These are phyloP conservation scores for Pararge aegeria DNA, from an alignment of 1,140 invertebrate species.

Conservation along the genomic window DNA sequence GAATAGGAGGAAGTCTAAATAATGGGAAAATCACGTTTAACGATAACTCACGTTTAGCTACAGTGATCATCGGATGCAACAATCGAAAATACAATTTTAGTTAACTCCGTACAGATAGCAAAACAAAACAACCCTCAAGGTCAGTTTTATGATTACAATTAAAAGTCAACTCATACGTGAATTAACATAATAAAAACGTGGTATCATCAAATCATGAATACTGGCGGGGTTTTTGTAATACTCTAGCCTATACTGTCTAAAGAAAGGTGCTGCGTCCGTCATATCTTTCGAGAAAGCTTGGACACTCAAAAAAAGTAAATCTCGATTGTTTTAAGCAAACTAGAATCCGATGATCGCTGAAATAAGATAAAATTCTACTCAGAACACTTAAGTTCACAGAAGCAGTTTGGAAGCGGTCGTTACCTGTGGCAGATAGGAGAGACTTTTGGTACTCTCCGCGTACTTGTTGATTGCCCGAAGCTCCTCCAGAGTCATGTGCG, in stretches of 20 bases:
- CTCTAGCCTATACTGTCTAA: too few relatives aligned
- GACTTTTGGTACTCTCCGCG: conserved; percentile 95
- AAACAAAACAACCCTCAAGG: too few relatives aligned
- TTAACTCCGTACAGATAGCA: too few relatives aligned
- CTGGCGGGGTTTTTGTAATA: too few relatives aligned
- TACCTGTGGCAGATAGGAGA: conserved; percentile 94
- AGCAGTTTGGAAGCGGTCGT: not conserved
- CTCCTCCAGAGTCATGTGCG: conserved; percentile 90
- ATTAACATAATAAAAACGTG: too few relatives aligned
- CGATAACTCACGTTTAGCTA: not conserved
- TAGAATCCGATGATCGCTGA: not conserved
- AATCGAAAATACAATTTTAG: not conserved
- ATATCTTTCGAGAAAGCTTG: too few relatives aligned
- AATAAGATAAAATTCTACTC: not conserved
- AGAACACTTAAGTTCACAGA: not conserved
- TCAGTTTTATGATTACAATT: too few relatives aligned
- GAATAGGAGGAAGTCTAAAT: not conserved
- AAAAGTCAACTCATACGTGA: too few relatives aligned
- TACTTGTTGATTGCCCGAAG: conserved; percentile 91
- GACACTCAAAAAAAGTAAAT: too few relatives aligned
- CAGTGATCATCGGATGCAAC: not conserved
- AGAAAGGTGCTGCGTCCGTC: too few relatives aligned
- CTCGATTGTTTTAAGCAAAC: too few relatives aligned
- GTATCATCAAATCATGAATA: too few relatives aligned
- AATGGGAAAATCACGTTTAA: not conserved